Conservation (phyloP, 2,888 invertebrate genomes). For the Vanessa cardui region DNA sequence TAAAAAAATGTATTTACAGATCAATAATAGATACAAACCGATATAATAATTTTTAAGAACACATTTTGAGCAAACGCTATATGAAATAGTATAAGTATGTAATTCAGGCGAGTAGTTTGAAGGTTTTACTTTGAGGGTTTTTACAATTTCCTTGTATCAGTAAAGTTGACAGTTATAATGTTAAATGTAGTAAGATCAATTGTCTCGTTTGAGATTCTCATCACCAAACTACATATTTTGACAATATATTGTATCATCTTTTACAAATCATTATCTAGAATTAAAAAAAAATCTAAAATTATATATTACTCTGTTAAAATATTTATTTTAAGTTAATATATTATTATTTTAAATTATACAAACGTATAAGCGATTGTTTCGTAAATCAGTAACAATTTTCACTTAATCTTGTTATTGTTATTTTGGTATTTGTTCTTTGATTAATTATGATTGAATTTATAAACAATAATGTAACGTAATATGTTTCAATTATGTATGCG, state of each 20-base stretch:
- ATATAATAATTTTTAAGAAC: too few species aligned
- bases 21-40: too few species aligned
- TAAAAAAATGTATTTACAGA: too few species aligned
- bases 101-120: not conserved
- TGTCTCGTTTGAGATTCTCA: not conserved
- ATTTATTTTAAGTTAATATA: not conserved
- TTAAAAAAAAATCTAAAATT: not conserved
- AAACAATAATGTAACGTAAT: not conserved
- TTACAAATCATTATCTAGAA: not conserved
- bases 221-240: not conserved
- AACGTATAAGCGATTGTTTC: too few species aligned
- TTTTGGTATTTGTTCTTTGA: slow-evolving; percentile 7
- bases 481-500: not conserved
- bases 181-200: not conserved
- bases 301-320: slow-evolving; percentile 1
- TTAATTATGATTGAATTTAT: not conserved
- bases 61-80: not conserved
- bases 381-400: too few species aligned
- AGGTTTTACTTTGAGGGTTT: not conserved
- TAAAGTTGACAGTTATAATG: not conserved
- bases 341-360: too few species aligned
- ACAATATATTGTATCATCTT: not conserved
- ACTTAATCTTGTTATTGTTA: not conserved
- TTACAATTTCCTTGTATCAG: not conserved
- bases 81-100: not conserved